Conservation (phyloP, 1,140 invertebrate genomes). For the Yoshiicerus persimilis region DNA sequence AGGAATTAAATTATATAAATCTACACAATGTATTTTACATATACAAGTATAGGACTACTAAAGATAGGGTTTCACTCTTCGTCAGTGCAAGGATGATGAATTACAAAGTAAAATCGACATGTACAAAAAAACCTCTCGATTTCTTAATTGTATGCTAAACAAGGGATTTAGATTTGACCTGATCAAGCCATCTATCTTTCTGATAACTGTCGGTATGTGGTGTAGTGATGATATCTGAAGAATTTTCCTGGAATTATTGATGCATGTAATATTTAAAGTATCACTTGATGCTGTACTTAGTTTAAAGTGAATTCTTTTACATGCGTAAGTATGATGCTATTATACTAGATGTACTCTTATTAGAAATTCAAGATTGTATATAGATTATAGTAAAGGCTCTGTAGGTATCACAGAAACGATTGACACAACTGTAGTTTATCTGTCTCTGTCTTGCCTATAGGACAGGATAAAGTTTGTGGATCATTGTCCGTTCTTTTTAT, state of each 20-base stretch:
- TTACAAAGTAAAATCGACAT: neutral
- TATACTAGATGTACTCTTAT: too few species aligned
- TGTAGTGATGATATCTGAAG: neutral
- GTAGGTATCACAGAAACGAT: neutral
- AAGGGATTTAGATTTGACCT: neutral
- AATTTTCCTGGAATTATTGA: neutral
- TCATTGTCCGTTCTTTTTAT: constrained; percentile 26
- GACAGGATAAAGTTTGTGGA: neutral
- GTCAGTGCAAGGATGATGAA: too few species aligned
- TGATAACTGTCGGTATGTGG: neutral
- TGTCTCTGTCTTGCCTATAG: too few species aligned
- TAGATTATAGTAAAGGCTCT: neutral
- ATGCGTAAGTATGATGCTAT: too few species aligned
- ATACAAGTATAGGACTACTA: too few species aligned
- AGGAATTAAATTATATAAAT: neutral
- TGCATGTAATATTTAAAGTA: neutral
- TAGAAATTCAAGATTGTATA: too few species aligned
- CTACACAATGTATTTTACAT: too few species aligned
- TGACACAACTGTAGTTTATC: neutral
- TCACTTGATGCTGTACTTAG: too few species aligned
- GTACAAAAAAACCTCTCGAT: neutral
- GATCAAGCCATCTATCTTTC: neutral
- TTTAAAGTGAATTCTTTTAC: too few species aligned
- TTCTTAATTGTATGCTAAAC: neutral
- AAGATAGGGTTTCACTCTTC: too few species aligned